Percentiles rank a stretch among this genome's conserved stretches.
Evolutionary conservation across 2,113 vertebrate genomes (phyloP).

Genomic region (Nycticorax nycticorax): DNA sequence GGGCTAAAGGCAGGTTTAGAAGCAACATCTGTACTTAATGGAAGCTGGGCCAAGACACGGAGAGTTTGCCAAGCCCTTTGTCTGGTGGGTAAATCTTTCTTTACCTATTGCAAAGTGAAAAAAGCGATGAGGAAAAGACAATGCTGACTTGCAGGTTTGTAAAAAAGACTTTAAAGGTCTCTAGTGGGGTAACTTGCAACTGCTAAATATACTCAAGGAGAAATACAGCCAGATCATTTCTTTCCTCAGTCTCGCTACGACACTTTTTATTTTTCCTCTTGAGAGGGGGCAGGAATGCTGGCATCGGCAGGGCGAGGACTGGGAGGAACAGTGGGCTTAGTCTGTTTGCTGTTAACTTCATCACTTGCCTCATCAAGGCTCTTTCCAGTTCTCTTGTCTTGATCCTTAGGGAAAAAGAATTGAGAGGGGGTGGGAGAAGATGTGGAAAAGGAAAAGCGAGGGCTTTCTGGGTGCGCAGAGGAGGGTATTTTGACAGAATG

Average conservation of each 20-base stretch:
- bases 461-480: not conserved
- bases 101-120: not conserved
- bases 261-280: not conserved
- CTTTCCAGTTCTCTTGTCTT: not conserved
- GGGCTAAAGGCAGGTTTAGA: not conserved
- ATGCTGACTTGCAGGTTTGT: not conserved
- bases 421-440: not conserved
- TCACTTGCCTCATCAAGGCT: not conserved
- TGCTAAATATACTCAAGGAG: conserved; percentile 16
- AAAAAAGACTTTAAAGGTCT: not conserved
- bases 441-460: not conserved
- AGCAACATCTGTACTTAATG: not conserved
- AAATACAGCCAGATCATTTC: not conserved
- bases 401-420: not conserved
- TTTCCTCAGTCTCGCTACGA: not conserved
- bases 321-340: not conserved
- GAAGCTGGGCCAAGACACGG: not conserved
- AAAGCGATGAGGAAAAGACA: not conserved
- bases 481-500: conserved; percentile 41
- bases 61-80: not conserved
- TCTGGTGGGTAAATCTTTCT: not conserved
- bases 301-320: not conserved
- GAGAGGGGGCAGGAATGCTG: not conserved
- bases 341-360: not conserved
- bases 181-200: not conserved